Evolutionary conservation across 1,140 invertebrate genomes (phyloP).

Genomic region (Chironomus striatipennis): DNA sequence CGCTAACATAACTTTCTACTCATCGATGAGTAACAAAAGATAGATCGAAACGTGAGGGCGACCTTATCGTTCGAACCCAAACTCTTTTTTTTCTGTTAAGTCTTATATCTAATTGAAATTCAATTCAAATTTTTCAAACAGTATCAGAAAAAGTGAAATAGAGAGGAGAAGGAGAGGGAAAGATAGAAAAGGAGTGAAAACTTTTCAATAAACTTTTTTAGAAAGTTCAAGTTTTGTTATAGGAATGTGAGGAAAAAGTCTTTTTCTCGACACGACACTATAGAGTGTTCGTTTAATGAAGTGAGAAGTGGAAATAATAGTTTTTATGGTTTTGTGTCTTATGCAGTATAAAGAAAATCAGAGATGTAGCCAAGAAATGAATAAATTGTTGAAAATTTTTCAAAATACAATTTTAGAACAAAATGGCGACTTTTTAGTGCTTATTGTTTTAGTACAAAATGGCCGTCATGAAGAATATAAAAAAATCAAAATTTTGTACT

Average conservation of each 20-base stretch:
- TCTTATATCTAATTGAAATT: background rate
- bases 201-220: background rate
- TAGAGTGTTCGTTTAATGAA: background rate
- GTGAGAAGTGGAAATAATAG: slow-evolving; percentile 13
- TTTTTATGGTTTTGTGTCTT: background rate
- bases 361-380: too few relatives aligned
- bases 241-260: background rate
- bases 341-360: too few relatives aligned
- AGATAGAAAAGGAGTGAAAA: too few relatives aligned
- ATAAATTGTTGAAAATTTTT: too few relatives aligned
- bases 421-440: too few relatives aligned
- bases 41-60: background rate
- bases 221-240: background rate
- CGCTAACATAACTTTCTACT: too few relatives aligned
- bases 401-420: too few relatives aligned
- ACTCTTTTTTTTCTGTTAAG: background rate
- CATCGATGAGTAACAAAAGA: too few relatives aligned
- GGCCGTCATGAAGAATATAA: too few relatives aligned
- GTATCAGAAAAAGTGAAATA: background rate
- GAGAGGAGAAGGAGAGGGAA: too few relatives aligned
- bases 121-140: slow-evolving; percentile 8
- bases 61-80: background rate
- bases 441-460: too few relatives aligned
- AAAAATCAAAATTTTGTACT: too few relatives aligned
- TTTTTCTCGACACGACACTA: background rate